A percentile compares a stretch with the other conserved stretches of the same genome.
phyloP scores from a whole-genome alignment of 2,888 invertebrate species.

The Hoplodrina ambigua region DNA sequence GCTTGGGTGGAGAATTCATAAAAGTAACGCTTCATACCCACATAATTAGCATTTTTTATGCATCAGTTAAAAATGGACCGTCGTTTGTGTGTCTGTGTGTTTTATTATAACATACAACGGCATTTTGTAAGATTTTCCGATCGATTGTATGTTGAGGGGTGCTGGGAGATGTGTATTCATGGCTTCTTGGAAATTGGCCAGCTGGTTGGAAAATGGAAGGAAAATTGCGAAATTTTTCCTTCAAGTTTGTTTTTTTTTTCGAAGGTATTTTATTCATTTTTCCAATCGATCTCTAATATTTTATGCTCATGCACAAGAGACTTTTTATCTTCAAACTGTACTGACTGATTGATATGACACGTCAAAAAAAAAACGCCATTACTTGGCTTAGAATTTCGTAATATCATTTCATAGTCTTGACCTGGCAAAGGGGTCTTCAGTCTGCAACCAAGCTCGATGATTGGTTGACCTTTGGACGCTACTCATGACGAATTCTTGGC shows the following conservation, averaged over 20 bases:
- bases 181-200: slow-evolving; percentile 27
- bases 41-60: slow-evolving; percentile 17
- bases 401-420: not conserved
- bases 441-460: no score
- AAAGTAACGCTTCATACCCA: slow-evolving; percentile 18
- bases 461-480: not conserved
- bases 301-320: no score
- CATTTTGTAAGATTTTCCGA: slow-evolving; percentile 20
- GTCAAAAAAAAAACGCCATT: not conserved
- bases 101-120: slow-evolving; percentile 11
- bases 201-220: slow-evolving; percentile 11
- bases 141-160: slow-evolving; percentile 26
- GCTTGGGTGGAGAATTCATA: slow-evolving; percentile 18
- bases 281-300: not conserved
- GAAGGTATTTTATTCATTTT: no score
- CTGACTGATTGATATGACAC: no score
- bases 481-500: no score
- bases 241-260: not conserved
- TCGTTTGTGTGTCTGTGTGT: not conserved
- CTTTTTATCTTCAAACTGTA: no score
- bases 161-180: slow-evolving; percentile 17
- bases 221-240: not conserved
- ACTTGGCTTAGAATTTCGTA: not conserved
- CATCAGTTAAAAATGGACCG: not conserved
- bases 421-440: no score